Percentiles rank a stretch among this genome's conserved stretches.
These are phyloP conservation scores for Chaenodraco wilsoni DNA, from an alignment of 2,797 vertebrate genomes.

Conservation along the genomic window DNA sequence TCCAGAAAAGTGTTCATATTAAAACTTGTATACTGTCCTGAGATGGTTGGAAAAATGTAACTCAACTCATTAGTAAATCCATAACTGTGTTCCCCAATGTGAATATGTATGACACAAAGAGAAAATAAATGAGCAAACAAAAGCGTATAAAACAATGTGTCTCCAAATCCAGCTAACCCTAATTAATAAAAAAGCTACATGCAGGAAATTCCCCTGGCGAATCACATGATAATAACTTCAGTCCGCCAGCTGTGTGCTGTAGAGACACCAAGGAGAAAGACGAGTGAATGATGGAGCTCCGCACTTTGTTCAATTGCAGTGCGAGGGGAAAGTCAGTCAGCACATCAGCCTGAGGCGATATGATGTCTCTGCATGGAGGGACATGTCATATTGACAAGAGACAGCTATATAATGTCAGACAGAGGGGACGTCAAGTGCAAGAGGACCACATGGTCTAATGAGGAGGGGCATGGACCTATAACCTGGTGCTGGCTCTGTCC, in stretches of 20 bases:
- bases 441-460: neutral
- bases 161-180: neutral
- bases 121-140: neutral
- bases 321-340: conserved; percentile 22
- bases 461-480: conserved; percentile 7
- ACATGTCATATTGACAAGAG: conserved; percentile 36
- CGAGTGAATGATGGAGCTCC: conserved; percentile 5
- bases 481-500: conserved; percentile 33
- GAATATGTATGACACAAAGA: neutral
- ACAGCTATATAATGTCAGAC: conserved; percentile 38
- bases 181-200: neutral
- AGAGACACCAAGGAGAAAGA: neutral
- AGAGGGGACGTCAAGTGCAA: neutral
- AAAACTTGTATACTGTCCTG: neutral
- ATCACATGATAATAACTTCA: neutral
- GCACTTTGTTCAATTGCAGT: neutral
- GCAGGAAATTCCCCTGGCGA: neutral
- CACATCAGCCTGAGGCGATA: conserved; percentile 31
- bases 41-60: neutral
- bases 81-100: neutral
- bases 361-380: conserved; percentile 27
- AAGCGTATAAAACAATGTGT: neutral
- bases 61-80: neutral
- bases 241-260: neutral
- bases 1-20: neutral